Percentiles rank a stretch among this genome's conserved stretches.
Conservation (phyloP, 1,140 invertebrate species). For the Luehdorfia chinensis region DNA sequence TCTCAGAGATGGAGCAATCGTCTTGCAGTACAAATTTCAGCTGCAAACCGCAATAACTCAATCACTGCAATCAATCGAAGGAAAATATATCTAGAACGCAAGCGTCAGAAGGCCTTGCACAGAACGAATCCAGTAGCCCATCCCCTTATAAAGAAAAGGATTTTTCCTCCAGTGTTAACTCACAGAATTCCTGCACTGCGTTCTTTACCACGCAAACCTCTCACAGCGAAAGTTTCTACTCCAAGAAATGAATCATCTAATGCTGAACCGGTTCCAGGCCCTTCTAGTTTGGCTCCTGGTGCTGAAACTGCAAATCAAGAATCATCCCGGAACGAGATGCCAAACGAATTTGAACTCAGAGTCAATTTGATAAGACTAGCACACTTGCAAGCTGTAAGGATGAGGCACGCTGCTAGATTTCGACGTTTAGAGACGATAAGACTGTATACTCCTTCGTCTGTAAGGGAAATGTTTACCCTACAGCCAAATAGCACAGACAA, state of each 20-base stretch:
- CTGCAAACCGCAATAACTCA: slow-evolving; percentile 66
- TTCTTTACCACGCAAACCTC: slow-evolving; percentile 30
- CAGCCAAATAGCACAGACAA: slow-evolving; percentile 35
- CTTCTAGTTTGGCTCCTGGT: slow-evolving; percentile 33
- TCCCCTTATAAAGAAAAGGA: slow-evolving; percentile 53
- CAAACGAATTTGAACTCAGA: slow-evolving; percentile 54
- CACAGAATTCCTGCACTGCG: slow-evolving; percentile 61
- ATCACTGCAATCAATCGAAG: slow-evolving; percentile 58
- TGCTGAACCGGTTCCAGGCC: slow-evolving; percentile 43
- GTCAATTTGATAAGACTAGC: slow-evolving; percentile 63
- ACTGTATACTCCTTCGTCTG: slow-evolving; percentile 59
- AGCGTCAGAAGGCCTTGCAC: slow-evolving; percentile 58
- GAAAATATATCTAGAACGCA: slow-evolving; percentile 61
- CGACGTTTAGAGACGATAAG: slow-evolving; percentile 60
- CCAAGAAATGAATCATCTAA: slow-evolving; percentile 24
- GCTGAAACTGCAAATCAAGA: slow-evolving; percentile 26
- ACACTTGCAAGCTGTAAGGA: slow-evolving; percentile 55
- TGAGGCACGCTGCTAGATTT: slow-evolving; percentile 53
- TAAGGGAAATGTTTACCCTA: slow-evolving; percentile 60
- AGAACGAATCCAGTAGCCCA: slow-evolving; percentile 62
- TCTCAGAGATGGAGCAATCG: slow-evolving; percentile 58
- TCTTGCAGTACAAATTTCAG: slow-evolving; percentile 67
- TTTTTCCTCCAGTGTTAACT: slow-evolving; percentile 46
- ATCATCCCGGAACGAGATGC: slow-evolving; percentile 33
- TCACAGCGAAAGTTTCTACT: slow-evolving; percentile 14